These are phyloP conservation scores for Tholera decimalis DNA, from an alignment of 2,888 invertebrate genomes.

Conservation along the genomic window DNA sequence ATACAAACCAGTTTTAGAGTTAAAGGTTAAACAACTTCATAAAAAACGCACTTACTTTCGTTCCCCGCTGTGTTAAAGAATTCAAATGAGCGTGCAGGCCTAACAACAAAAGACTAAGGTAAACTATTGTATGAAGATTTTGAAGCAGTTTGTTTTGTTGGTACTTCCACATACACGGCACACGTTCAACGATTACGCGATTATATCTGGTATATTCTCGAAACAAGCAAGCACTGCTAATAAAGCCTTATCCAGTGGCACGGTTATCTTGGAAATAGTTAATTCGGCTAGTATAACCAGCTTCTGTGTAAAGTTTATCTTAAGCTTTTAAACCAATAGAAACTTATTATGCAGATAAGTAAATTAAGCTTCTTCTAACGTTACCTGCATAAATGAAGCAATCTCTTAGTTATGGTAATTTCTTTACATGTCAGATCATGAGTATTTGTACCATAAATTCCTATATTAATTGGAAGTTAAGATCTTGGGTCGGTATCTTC, in stretches of 20 bases:
- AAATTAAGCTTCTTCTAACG: constrained; percentile 23
- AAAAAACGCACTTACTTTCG: constrained; percentile 82
- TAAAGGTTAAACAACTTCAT: constrained; percentile 88
- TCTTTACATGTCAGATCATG: constrained; percentile 1
- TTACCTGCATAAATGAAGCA: constrained; percentile 38
- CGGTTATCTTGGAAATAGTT: constrained; percentile 60
- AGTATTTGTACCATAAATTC: constrained; percentile 6
- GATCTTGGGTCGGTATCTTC: background rate
- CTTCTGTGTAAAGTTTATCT: constrained; percentile 54
- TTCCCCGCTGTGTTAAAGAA: constrained; percentile 82
- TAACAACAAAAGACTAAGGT: constrained; percentile 73
- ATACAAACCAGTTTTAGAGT: constrained; percentile 85
- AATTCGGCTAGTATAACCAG: constrained; percentile 47
- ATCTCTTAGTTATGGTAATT: constrained; percentile 23
- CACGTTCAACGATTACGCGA: constrained; percentile 54
- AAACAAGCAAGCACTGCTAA: constrained; percentile 52
- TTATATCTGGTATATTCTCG: constrained; percentile 54
- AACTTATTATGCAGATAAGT: constrained; percentile 48
- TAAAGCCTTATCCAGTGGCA: constrained; percentile 49
- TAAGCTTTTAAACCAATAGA: constrained; percentile 47
- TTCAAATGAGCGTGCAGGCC: constrained; percentile 78
- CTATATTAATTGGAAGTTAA: constrained; percentile 1
- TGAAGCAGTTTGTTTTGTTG: constrained; percentile 63
- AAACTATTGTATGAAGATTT: constrained; percentile 71
- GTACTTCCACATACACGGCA: constrained; percentile 25